These are phyloP conservation scores for Clupea harengus DNA, from an alignment of 2,113 vertebrate genomes.

Conservation along the genomic window DNA sequence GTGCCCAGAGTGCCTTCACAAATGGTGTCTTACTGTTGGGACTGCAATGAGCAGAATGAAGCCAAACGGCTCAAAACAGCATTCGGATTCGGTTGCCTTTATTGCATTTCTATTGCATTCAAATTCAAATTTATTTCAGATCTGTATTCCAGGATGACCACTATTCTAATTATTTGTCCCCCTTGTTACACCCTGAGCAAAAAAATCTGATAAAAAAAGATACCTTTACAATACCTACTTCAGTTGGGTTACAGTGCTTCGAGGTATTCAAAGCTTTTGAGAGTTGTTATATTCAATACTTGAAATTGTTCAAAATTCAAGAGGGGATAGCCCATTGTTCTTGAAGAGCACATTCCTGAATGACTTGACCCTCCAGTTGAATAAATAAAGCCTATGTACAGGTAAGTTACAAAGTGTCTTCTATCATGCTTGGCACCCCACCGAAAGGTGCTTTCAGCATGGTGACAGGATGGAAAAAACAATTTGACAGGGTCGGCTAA, in stretches of 20 bases:
- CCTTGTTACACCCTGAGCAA: neutral
- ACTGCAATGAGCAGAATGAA: slow-evolving; percentile 40
- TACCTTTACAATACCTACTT: neutral
- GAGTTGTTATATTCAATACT: neutral
- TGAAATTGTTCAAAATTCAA: neutral
- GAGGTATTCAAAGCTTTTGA: neutral
- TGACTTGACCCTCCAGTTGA: neutral
- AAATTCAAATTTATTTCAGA: slow-evolving; percentile 28
- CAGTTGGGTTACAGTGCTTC: neutral
- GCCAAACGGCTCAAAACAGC: slow-evolving; percentile 37
- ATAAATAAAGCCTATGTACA: neutral
- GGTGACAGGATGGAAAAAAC: slow-evolving; percentile 45
- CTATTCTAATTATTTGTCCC: neutral
- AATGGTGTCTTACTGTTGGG: slow-evolving; percentile 24
- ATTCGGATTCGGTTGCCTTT: slow-evolving; percentile 24
- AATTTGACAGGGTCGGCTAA: slow-evolving; percentile 50
- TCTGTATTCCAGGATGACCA: neutral
- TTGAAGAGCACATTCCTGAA: neutral
- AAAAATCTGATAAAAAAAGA: neutral
- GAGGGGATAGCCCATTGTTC: neutral
- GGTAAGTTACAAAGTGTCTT: slow-evolving; percentile 40
- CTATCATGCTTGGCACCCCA: slow-evolving; percentile 49
- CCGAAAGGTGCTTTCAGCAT: slow-evolving; percentile 44
- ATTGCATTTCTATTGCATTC: slow-evolving; percentile 46
- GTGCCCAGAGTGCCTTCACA: slow-evolving; percentile 36